These are phyloP conservation scores for Altica lythri DNA, from an alignment of 2,888 invertebrate species.

Conservation along the genomic window DNA sequence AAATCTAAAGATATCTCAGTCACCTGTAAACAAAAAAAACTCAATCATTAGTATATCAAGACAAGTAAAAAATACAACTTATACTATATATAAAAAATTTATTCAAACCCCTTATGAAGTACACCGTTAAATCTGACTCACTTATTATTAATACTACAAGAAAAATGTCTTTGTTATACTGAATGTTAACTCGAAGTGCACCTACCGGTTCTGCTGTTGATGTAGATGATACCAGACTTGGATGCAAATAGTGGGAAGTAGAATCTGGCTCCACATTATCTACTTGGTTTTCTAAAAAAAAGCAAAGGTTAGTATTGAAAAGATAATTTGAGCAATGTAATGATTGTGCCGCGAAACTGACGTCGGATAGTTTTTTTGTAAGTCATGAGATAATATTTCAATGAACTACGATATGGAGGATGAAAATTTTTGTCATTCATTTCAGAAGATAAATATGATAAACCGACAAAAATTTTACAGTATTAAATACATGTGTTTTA, in stretches of 20 bases:
- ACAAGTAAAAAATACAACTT: slow-evolving; percentile 42
- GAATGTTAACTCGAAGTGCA: slow-evolving; percentile 49
- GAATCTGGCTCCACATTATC: slow-evolving; percentile 29
- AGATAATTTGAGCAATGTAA: too few species aligned
- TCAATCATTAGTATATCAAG: slow-evolving; percentile 48
- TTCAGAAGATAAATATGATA: too few species aligned
- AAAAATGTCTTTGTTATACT: slow-evolving; percentile 38
- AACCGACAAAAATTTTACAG: too few species aligned
- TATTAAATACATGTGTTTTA: too few species aligned
- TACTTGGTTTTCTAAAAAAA: slow-evolving; percentile 22
- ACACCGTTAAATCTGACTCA: slow-evolving; percentile 31
- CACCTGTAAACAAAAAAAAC: slow-evolving; percentile 53
- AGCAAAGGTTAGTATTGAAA: not conserved
- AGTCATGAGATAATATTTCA: too few species aligned
- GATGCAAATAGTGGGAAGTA: slow-evolving; percentile 79
- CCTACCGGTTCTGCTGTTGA: slow-evolving; percentile 69
- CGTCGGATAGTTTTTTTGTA: too few species aligned
- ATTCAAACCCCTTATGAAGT: slow-evolving; percentile 41
- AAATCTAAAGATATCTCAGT: slow-evolving; percentile 33
- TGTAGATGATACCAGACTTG: slow-evolving; percentile 74
- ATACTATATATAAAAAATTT: slow-evolving; percentile 56
- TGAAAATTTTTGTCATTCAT: too few species aligned
- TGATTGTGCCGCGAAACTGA: too few species aligned
- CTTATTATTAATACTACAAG: slow-evolving; percentile 38
- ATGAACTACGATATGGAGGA: too few species aligned